Conservation (phyloP, 2,888 invertebrate species). For the Aphrophora alni region DNA sequence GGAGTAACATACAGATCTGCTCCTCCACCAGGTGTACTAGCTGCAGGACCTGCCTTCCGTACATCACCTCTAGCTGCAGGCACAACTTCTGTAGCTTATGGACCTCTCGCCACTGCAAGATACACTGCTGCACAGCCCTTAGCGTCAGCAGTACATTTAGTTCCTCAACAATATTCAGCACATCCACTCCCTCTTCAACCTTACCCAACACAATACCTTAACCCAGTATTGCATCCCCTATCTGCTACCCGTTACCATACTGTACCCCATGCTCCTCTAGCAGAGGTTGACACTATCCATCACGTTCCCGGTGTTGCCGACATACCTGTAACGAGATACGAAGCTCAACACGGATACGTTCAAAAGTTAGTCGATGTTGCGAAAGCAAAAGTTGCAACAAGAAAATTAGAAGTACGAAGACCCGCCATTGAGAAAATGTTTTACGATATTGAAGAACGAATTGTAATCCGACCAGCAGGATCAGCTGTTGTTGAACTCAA, state of each 20-base stretch:
- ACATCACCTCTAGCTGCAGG: conserved; percentile 29
- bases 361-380: conserved; percentile 65
- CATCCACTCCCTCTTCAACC: conserved; percentile 23
- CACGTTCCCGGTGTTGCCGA: conserved; percentile 58
- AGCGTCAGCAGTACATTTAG: conserved; percentile 24
- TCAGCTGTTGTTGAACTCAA: conserved; percentile 66
- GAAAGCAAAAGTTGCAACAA: conserved; percentile 65
- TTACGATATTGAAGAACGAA: conserved; percentile 68
- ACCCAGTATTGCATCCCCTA: conserved; percentile 5
- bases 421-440: conserved; percentile 69
- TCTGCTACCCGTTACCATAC: conserved; percentile 31
- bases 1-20: conserved; percentile 61
- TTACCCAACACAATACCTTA: conserved; percentile 1
- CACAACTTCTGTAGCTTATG: conserved; percentile 37
- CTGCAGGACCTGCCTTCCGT: conserved; percentile 36
- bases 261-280: conserved; percentile 32
- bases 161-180: conserved; percentile 17
- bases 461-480: conserved; percentile 66
- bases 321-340: conserved; percentile 60
- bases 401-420: conserved; percentile 63
- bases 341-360: conserved; percentile 61
- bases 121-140: conserved; percentile 4
- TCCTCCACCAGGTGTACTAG: conserved; percentile 43
- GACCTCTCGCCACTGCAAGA: conserved; percentile 25
- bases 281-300: conserved; percentile 49